Percentiles rank a stretch among this genome's conserved stretches.
phyloP scores from a whole-genome alignment of 2,888 invertebrate species.

The Scaptodrosophila latifasciaeformis region DNA sequence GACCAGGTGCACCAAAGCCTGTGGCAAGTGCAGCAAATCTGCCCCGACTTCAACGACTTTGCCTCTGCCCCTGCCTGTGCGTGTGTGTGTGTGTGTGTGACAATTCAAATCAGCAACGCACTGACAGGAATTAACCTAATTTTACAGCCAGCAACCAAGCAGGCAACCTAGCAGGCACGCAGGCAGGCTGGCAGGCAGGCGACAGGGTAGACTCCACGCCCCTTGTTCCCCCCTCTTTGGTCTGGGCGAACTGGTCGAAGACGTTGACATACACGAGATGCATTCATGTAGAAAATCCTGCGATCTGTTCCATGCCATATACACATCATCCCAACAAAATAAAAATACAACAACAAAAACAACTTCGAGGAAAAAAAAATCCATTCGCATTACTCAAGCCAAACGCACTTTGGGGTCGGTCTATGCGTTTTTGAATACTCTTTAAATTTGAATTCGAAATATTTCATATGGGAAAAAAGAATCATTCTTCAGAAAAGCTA shows the following conservation, averaged over 20 bases:
- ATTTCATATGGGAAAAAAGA: too few relatives aligned
- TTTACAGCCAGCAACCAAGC: slow-evolving; percentile 58
- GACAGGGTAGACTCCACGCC: too few relatives aligned
- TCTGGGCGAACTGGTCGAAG: slow-evolving; percentile 1
- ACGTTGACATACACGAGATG: slow-evolving; percentile 31
- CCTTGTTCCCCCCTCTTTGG: not conserved
- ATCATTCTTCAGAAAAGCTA: too few relatives aligned
- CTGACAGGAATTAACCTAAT: slow-evolving; percentile 69
- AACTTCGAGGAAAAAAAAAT: too few relatives aligned
- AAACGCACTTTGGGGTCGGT: not conserved
- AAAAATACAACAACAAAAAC: too few relatives aligned
- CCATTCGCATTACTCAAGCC: slow-evolving; percentile 67
- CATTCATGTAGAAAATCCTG: slow-evolving; percentile 73
- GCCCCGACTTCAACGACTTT: slow-evolving; percentile 5
- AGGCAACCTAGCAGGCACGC: not conserved
- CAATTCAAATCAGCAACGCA: slow-evolving; percentile 67
- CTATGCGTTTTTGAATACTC: too few relatives aligned
- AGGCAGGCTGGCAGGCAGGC: not conserved
- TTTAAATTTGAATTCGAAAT: too few relatives aligned
- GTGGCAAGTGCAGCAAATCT: slow-evolving; percentile 3
- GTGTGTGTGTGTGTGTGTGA: slow-evolving; percentile 41
- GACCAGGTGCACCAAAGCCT: slow-evolving; percentile 37
- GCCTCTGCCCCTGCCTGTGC: not conserved
- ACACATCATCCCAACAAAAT: too few relatives aligned
- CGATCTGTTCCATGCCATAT: slow-evolving; percentile 71